A percentile compares a stretch with the other conserved stretches of the same genome.
These are phyloP conservation scores for Panorpa germanica DNA, from an alignment of 2,888 invertebrate genomes.

Conservation along the genomic window DNA sequence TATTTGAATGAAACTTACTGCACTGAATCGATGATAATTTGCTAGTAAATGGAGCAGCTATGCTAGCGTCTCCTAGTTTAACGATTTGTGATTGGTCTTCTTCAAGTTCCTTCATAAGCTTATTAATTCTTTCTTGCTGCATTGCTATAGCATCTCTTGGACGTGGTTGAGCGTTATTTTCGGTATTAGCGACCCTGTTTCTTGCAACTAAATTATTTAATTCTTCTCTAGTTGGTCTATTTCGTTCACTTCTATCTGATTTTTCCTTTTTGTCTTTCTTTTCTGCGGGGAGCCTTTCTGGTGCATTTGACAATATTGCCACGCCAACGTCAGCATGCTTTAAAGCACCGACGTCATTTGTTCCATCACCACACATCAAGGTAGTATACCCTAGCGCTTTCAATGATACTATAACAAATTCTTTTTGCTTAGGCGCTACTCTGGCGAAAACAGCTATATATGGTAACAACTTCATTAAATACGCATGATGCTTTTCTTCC, in stretches of 20 bases:
- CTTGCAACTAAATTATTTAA: background rate
- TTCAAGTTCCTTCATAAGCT: constrained; percentile 56
- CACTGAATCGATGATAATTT: constrained; percentile 89
- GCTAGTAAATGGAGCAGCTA: constrained; percentile 98
- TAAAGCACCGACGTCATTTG: constrained; percentile 96
- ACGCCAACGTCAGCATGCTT: constrained; percentile 98
- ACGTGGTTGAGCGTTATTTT: too few species aligned
- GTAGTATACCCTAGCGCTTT: constrained; percentile 77
- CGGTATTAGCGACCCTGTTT: constrained; percentile 11
- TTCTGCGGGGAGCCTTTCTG: constrained; percentile 32
- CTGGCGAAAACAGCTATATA: constrained; percentile 86
- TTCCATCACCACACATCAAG: constrained; percentile 99
- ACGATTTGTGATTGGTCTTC: constrained; percentile 81
- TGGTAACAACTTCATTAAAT: constrained; percentile 57
- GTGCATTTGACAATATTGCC: constrained; percentile 70
- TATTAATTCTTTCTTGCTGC: constrained; percentile 5
- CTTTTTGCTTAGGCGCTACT: constrained; percentile 98
- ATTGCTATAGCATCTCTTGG: constrained; percentile 14
- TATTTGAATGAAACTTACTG: constrained; percentile 41
- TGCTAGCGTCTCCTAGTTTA: constrained; percentile 93
- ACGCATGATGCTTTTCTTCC: constrained; percentile 35
- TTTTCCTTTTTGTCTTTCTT: too few species aligned
- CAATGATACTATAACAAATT: constrained; percentile 77
- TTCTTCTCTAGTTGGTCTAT: constrained; percentile 8
- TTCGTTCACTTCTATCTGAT: constrained; percentile 13